These are phyloP conservation scores for Cataglyphis altisquamis DNA, from an alignment of 2,888 invertebrate genomes.

Conservation along the genomic window DNA sequence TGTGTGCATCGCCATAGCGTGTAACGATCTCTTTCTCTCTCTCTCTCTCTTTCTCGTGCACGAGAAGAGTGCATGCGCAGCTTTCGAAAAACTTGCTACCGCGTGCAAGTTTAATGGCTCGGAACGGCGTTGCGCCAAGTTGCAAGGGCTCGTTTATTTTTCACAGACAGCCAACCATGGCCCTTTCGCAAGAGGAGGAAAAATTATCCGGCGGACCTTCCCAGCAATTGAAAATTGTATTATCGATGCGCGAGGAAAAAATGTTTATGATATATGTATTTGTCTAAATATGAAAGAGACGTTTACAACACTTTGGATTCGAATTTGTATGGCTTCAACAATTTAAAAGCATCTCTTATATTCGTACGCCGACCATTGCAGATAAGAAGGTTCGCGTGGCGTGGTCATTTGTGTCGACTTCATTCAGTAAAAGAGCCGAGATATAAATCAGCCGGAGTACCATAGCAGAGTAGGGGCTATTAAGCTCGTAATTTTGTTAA, in stretches of 20 bases:
- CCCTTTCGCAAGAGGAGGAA: constrained; percentile 26
- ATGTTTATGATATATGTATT: constrained; percentile 6
- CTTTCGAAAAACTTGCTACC: constrained; percentile 67
- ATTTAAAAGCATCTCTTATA: background rate
- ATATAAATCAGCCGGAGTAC: constrained; percentile 52
- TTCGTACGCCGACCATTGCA: constrained; percentile 5
- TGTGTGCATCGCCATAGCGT: constrained; percentile 44
- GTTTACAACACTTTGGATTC: background rate
- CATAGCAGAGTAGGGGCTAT: constrained; percentile 55
- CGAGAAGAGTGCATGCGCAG: constrained; percentile 54
- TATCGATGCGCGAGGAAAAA: constrained; percentile 23
- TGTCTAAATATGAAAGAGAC: background rate
- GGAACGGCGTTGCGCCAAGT: constrained; percentile 71
- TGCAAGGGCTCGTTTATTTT: constrained; percentile 68
- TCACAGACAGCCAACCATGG: constrained; percentile 54
- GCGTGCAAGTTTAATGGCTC: constrained; percentile 70
- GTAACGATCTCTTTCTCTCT: constrained; percentile 32
- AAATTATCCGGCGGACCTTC: constrained; percentile 25
- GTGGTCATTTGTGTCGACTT: constrained; percentile 51
- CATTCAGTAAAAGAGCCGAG: constrained; percentile 45
- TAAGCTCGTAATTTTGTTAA: constrained; percentile 72
- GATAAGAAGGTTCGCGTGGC: constrained; percentile 28
- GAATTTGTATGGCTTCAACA: background rate
- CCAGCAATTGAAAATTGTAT: constrained; percentile 37
- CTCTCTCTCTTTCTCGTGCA: constrained; percentile 26